Conservation (phyloP, 2,888 invertebrate species). For the Polydrusus pterygomalis region DNA sequence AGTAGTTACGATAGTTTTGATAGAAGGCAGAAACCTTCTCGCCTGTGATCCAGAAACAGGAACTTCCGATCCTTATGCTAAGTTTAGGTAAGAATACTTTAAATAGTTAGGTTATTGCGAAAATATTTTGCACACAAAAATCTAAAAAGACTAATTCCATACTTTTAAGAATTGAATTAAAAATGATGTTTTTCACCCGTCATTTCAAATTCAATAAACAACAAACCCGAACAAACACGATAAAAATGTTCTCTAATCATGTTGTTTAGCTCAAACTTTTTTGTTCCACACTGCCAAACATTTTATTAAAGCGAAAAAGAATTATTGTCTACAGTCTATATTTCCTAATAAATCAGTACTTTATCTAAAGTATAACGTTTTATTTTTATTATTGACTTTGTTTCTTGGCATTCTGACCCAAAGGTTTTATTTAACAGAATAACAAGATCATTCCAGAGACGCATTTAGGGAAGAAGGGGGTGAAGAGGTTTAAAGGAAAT, state of each 20-base stretch:
- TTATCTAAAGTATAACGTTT: not conserved
- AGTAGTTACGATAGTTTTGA: slow-evolving; percentile 96
- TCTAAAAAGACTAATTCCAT: too few relatives aligned
- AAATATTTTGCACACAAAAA: too few relatives aligned
- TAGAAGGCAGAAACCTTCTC: slow-evolving; percentile 93
- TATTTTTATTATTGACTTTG: slow-evolving; percentile 2
- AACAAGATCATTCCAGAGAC: not conserved
- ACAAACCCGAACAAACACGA: too few relatives aligned
- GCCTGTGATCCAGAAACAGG: slow-evolving; percentile 92
- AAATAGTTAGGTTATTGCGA: too few relatives aligned
- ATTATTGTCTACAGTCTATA: not conserved
- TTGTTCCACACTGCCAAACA: not conserved
- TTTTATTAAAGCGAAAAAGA: not conserved
- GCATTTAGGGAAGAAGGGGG: too few relatives aligned
- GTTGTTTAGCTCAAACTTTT: too few relatives aligned
- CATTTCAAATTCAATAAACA: too few relatives aligned
- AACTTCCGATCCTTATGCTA: slow-evolving; percentile 94
- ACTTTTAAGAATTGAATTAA: too few relatives aligned
- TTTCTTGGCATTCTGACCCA: not conserved
- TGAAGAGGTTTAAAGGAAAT: too few relatives aligned
- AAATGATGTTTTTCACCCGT: too few relatives aligned
- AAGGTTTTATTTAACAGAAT: not conserved
- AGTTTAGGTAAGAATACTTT: slow-evolving; percentile 83
- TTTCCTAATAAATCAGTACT: not conserved
- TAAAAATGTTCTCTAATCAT: too few relatives aligned